phyloP scores from a whole-genome alignment of 2,797 vertebrate genomes.

The Bradypodion pumilum region DNA sequence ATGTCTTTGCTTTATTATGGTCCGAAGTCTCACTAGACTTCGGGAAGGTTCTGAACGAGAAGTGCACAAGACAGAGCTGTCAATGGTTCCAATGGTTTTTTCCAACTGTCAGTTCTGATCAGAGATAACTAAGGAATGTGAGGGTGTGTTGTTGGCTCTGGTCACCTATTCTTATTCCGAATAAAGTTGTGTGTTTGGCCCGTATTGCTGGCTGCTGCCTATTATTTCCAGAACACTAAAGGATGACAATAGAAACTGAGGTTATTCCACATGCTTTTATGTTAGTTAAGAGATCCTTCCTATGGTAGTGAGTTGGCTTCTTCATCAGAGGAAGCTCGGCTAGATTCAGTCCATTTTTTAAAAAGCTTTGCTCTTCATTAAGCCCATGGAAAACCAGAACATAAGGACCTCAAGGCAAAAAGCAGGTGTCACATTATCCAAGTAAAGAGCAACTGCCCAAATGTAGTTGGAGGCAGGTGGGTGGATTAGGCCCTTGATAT shows the following conservation, averaged over 20 bases:
- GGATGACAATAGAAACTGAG: constrained; percentile 52
- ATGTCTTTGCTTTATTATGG: too few species aligned
- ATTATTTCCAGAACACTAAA: too few species aligned
- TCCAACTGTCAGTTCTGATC: too few species aligned
- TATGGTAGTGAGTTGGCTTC: background rate
- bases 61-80: too few species aligned
- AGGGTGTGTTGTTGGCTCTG: too few species aligned
- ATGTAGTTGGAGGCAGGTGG: background rate
- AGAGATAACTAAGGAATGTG: too few species aligned
- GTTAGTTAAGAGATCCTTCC: background rate
- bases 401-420: background rate
- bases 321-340: background rate
- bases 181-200: too few species aligned
- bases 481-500: background rate
- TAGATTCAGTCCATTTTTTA: background rate
- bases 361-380: background rate
- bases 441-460: background rate
- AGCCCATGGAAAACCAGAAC: background rate
- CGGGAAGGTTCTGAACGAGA: too few species aligned
- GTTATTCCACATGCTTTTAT: constrained; percentile 21
- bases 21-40: too few species aligned
- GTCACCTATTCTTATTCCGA: too few species aligned
- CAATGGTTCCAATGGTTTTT: too few species aligned
- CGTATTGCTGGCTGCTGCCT: too few species aligned
- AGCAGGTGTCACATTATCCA: background rate